phyloP scores from a whole-genome alignment of 2,797 vertebrate genomes.

The Chanos chanos region DNA sequence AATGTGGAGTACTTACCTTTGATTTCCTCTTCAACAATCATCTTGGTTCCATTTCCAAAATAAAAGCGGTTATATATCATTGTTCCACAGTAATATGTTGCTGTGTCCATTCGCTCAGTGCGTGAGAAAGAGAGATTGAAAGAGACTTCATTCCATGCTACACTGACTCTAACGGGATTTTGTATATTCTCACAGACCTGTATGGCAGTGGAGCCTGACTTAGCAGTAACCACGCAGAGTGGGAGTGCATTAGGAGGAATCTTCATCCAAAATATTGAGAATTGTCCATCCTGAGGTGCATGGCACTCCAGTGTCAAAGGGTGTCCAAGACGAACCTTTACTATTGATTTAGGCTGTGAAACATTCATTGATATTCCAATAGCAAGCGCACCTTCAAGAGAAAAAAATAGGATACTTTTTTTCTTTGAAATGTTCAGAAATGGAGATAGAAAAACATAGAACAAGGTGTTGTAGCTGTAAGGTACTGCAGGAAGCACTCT shows the following conservation, averaged over 20 bases:
- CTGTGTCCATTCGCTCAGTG: neutral
- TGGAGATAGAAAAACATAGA: no score
- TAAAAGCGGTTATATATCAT: neutral
- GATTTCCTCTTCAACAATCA: neutral
- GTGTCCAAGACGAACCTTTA: neutral
- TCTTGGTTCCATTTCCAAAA: neutral
- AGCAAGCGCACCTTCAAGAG: neutral
- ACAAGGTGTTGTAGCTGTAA: no score
- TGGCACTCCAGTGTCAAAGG: neutral
- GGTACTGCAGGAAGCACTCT: no score
- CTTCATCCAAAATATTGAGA: conserved; percentile 4
- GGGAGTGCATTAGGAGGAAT: neutral
- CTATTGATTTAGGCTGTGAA: neutral
- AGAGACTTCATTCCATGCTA: neutral
- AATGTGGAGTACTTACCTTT: conserved; percentile 1
- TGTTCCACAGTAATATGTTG: neutral
- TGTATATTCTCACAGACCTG: neutral
- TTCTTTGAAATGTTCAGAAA: no score
- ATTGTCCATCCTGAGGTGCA: neutral
- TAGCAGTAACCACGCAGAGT: neutral
- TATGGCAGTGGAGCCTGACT: neutral
- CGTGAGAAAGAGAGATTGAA: neutral
- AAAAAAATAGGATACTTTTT: no score
- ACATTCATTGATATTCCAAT: neutral
- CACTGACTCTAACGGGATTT: conserved; percentile 3